phyloP scores from a whole-genome alignment of 2,888 invertebrate species.

The Thereva nobilitata region DNA sequence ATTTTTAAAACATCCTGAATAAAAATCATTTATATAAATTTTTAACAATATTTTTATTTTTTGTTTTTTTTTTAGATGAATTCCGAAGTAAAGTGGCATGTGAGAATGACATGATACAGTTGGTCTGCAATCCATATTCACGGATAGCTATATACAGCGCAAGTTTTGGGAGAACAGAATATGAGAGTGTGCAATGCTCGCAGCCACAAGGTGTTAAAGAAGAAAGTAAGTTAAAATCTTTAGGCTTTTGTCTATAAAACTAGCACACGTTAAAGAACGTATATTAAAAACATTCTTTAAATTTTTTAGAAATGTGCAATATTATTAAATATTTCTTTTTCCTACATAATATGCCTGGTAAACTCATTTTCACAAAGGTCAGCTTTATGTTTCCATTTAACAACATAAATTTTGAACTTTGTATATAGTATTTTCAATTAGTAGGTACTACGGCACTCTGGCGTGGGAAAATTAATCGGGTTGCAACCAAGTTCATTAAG shows the following conservation, averaged over 20 bases:
- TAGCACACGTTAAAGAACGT: not conserved
- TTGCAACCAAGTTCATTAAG: no score
- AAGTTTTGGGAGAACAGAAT: constrained; percentile 85
- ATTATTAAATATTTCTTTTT: constrained; percentile 11
- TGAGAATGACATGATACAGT: constrained; percentile 84
- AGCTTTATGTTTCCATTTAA: no score
- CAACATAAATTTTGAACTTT: no score
- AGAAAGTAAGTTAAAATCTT: constrained; percentile 65
- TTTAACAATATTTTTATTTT: not conserved
- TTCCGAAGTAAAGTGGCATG: constrained; percentile 93
- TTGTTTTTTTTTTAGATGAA: constrained; percentile 71
- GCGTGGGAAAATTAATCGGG: no score
- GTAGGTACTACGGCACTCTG: no score
- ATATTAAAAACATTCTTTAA: no score
- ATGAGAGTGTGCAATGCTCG: constrained; percentile 84
- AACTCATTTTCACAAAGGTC: no score
- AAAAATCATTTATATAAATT: no score
- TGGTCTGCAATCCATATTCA: constrained; percentile 84
- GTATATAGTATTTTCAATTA: no score
- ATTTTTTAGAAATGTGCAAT: not conserved
- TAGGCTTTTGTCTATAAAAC: not conserved
- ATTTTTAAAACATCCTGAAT: no score
- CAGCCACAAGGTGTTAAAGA: constrained; percentile 79
- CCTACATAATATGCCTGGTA: no score
- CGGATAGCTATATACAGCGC: constrained; percentile 92